Evolutionary conservation across 2,113 vertebrate genomes (phyloP), one percentile per base, ranked within the genome.

Genomic region (Brachypteracias leptosomus): DNA sequence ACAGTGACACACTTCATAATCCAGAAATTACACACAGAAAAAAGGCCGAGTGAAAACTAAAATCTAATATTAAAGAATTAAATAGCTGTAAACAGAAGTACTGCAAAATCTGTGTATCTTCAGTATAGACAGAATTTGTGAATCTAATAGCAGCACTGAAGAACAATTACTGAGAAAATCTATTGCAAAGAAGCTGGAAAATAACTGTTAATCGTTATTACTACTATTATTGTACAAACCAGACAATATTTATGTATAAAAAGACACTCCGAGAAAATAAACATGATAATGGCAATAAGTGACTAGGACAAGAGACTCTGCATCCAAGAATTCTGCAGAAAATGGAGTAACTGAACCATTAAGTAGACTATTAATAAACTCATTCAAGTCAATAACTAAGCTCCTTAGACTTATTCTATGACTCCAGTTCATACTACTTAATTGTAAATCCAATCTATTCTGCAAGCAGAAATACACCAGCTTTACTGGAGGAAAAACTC

Each of bases 301-400:
- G 18, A 68, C 55, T 29, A 40, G 44, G 51, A 88, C 38, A 90
- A 77, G 28, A 93, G 44, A 63, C 35, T 58, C 21, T 54, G 51
- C 72, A 92, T 54, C n/a, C 62, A 73, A 58, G 26, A 31, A 36
- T 67, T 93, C 59, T 61, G 52, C 68, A 91, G 92, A 91, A 91
- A 94, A 89, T 35, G 40, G 29, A 86, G 82, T 73, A 95, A 85
- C 72, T 11, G 55, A 97, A 88, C 55, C 59, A 90, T 86, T 84
- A 93, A 57, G 63, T 0, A 73, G 66, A 80, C 83, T 92, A 92
- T 75, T 93, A 89, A 93, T 89, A 93, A 95, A 95, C 65, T 90
- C 70, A 65, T 68, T 84, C 86, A 89, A 95, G 87, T 85, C 89
- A 96, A 72, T 91, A 96, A 94, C 89, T 93, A 93, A 93, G 89